Percentiles rank a stretch among this genome's conserved stretches.
These are phyloP conservation scores for Myotis daubentonii DNA, from an alignment of 2,797 vertebrate species.

Conservation along the genomic window DNA sequence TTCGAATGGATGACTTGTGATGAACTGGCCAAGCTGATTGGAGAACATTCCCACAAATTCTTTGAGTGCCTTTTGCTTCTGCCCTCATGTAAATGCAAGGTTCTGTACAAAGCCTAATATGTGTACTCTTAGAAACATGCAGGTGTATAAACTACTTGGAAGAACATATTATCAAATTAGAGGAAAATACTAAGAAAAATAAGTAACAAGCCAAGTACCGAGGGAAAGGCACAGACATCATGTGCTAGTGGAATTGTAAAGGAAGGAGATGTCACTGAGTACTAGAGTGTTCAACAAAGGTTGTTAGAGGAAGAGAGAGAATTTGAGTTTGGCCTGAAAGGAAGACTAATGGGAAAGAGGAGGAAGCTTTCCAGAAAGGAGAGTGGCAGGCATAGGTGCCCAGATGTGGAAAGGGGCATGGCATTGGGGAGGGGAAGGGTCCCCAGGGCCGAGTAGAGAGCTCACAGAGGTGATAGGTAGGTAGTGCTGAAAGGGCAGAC, in stretches of 20 bases:
- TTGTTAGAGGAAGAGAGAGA: background rate
- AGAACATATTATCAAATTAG: background rate
- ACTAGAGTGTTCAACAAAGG: accelerated
- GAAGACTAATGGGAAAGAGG: background rate
- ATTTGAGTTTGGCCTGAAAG: background rate
- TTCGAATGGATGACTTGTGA: background rate
- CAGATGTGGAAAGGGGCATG: accelerated
- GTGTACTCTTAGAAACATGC: background rate
- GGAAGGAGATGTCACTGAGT: background rate
- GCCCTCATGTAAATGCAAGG: background rate
- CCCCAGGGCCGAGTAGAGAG: background rate
- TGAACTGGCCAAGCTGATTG: background rate
- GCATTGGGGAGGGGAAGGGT: background rate
- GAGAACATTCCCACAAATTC: background rate
- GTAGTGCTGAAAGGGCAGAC: background rate
- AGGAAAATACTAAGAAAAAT: background rate
- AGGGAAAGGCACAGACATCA: background rate
- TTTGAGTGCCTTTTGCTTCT: background rate
- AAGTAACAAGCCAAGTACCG: background rate
- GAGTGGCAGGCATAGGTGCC: background rate
- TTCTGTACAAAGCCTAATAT: background rate
- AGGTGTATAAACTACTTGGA: background rate
- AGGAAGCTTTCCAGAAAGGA: background rate
- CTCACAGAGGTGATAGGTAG: background rate
- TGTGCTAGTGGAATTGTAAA: background rate